Conservation (phyloP, 2,797 vertebrate species). For the Epinephelus awoara region DNA sequence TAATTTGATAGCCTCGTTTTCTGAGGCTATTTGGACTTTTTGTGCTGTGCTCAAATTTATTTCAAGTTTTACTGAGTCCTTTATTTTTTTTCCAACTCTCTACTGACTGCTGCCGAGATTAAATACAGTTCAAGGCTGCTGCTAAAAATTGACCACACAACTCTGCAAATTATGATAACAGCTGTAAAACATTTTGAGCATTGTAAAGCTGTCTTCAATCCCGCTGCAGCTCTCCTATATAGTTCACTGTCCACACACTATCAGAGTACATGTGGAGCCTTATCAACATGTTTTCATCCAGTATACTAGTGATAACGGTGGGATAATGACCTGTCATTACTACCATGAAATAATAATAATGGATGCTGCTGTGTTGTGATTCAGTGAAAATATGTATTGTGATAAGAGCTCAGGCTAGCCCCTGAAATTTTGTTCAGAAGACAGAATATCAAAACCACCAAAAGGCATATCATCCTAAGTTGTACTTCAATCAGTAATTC, state of each 20-base stretch:
- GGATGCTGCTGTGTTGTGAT: constrained; percentile 5
- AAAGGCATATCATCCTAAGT: not conserved
- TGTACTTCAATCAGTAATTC: constrained; percentile 6
- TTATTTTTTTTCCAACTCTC: not conserved
- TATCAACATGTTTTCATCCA: constrained; percentile 21
- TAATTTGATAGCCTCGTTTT: constrained; percentile 49
- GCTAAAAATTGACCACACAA: constrained; percentile 20
- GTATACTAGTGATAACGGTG: constrained; percentile 26
- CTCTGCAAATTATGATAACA: constrained; percentile 39
- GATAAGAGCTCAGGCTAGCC: not conserved
- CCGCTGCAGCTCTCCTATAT: not conserved
- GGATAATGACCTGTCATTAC: constrained; percentile 17
- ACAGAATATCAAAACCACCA: not conserved
- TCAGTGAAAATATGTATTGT: not conserved
- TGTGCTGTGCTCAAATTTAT: constrained; percentile 17
- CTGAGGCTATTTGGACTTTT: constrained; percentile 42
- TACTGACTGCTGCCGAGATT: not conserved
- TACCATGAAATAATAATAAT: constrained; percentile 21
- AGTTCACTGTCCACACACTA: not conserved
- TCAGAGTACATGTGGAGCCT: constrained; percentile 2
- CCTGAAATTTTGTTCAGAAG: not conserved
- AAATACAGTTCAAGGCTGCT: constrained; percentile 9
- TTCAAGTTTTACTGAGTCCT: constrained; percentile 7
- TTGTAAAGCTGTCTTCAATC: not conserved
- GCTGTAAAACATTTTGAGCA: constrained; percentile 15